Base-by-base conservation (phyloP, 2,113 vertebrate species). In the Dipodomys merriami region DNA sequence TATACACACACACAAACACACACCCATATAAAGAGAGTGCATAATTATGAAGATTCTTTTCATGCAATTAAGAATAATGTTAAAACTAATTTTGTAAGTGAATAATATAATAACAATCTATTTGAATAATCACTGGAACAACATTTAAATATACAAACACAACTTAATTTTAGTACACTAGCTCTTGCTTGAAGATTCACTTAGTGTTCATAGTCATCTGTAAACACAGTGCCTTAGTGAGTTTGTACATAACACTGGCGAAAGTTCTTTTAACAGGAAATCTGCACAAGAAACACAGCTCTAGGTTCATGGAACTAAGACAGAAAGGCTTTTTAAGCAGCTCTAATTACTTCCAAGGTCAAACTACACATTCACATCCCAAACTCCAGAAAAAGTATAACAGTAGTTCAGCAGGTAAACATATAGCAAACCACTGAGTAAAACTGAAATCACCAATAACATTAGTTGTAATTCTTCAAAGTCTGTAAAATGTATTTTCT, bases 171-270 rank as follows among this genome's bases (percentile, higher is more conserved):
- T 81, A 74, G 15, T 74, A 46, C 83, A 73, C 57, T 80, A 72
- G 74, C 0, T 90, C 29, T 74, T 90, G 0, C 88, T 97, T 97
- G 88, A 92, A 81, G 87, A 97, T 96, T 96, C 83, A 85, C 94
- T 96, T 92, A 79, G 93, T 94, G 89, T 92, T 80, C 78, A 97
- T 39, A 62, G 16, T 19, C 16, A 68, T 90, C 77, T 80, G 57
- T 60, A 83, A 83, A 65, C 72, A 93, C 86, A 95, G 29, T 77
- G 74, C 76, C 39, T 25, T 84, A 69, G 23, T 87, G 30, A 39
- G 0, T n/a, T 7, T 88, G 5, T 44, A 78, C 92, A 83, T 46
- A 25, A 95, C 92, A 46, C 86, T 72, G 57, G 71, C 22, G 78
- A 81, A 88, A 78, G 11, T 90, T 79, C 53, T 67, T 82, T 80